Evolutionary conservation across 2,888 invertebrate species (phyloP), one percentile per base, ranked within the genome.

Genomic region (Dryocosmus kuriphilus): DNA sequence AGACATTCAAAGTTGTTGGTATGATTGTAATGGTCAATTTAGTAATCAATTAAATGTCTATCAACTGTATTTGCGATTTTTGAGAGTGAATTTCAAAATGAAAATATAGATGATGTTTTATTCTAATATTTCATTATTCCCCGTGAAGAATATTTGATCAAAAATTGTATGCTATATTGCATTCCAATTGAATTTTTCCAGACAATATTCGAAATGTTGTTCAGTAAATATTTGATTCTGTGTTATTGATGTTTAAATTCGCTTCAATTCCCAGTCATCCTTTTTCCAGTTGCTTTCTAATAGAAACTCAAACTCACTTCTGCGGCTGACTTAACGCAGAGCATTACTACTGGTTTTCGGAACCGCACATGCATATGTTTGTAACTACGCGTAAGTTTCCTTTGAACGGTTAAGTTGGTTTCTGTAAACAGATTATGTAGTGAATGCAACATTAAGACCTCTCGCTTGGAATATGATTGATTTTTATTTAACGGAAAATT

Each of bases 371-470:
- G 6, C 22, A 27, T 16, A 60, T 16, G 8, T 41, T 7, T 35
- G 3, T 22, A 35, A 7, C 6, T 38, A 65, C 63, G n/a, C 62
- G 62, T 22, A 63, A 63, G 22, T 11, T 24, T 75, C 77, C 65
- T 80, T 79, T 80, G 74, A 77, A 67, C 67, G 71, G 65, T 55
- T 62, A 74, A 60, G 60, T 57, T 77, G 63, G 73, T 78, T 67
- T 55, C 32, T 60, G 71, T 77, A 80, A 80, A 80, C 67, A 79
- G 73, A 80, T 80, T 75, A 76, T 30, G 19, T 61, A 74, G 35
- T 76, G 65, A 75, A 77, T 80, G 61, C 55, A 51, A 51, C 7
- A 51, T 51, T 1, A 22, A 51, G n/a, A 19, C 0, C 8, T 9
- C 24, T 46, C 46, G 14, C 11, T 46, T 46, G 16, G 19, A 46